Base-by-base conservation (phyloP, 2,113 vertebrate genomes). In the Microtus oregoni region DNA sequence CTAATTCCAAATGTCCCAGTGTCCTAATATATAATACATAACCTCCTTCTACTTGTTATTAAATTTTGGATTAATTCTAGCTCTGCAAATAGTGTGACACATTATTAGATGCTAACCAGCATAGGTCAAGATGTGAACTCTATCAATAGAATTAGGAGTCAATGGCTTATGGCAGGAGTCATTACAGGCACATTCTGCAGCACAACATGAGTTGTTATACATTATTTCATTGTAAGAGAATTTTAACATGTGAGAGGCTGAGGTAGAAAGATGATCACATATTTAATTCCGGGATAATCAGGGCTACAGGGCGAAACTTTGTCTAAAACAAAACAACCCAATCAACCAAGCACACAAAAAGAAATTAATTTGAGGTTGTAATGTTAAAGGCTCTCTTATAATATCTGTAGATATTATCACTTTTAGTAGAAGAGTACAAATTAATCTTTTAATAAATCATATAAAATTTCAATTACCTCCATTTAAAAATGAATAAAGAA, bases 41-140 rank as follows among this genome's bases (percentile, higher is more conserved):
- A 32, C 5, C 8, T 41, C 2, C 4, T 30, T 65, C 26, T 32
- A 24, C 2, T 20, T 44, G 38, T 32, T 86, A 44, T 47, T 86
- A 26, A 86, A 47, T 67, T 44, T 67, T 47, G 2, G 30, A 86
- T 20, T 67, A 32, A 67, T 32, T 85, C 15, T 67, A 35, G 11
- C n/a, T 86, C 41, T 67, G 26, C 15, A 96, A 94, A 95, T 91
- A 35, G 90, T 95, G 20, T 67, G n/a, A 89, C 35, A 72, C 65
- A 75, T 17, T 26, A 44, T 68, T 70, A 92, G 73, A 83, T 5
- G 24, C 13, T 70, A 76, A 35, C 1, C 65, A 61, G 30, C 30
- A 65, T 0, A 72, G 47, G 4, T 50, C 19, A 93, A 26, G 9
- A 85, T 77, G 9, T 50, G 61, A 20, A 41, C 82, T 65, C 26